Evolutionary conservation across 2,888 invertebrate genomes (phyloP), one percentile per base, ranked within the genome.

Genomic region (Ischnus inquisitorius): DNA sequence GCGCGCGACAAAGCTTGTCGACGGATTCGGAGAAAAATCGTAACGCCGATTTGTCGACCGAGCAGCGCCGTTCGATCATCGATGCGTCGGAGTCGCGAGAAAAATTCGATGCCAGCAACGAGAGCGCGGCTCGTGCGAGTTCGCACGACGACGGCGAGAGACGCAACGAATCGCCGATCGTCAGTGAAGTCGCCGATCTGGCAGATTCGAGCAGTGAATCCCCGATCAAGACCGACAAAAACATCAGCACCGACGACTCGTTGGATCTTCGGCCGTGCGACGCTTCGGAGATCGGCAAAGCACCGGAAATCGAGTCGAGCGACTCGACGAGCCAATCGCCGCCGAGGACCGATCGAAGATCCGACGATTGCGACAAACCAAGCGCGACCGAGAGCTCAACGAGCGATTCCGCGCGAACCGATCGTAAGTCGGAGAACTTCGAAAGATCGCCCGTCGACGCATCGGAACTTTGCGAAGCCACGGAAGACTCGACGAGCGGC

Each of bases 291-390:
- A 84, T 77, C 19, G 62, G 64, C 3, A 76, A 80, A 34, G 77
- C 79, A 0, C 82, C 62, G 8, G 16, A 39, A 16, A 62, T 64
- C 19, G 39, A 19, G 28, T 1, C 83, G 6, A 85, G 85, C 48
- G 82, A 84, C 48, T 54, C 69, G 54, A 84, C 81, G 2, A 84
- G 79, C 1, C 83, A 79, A 54, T 84, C 87, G 1, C 51, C 39
- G 10, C 14, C 12, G 2, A 19, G 39, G 22, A 54, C 57, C 16
- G 28, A 60, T 28, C 57, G 6, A 28, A 25, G 14, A n/a, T 28
- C 57, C 57, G 57, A 28, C 1, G 25, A 60, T 14, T 14, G 25
- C 14, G 28, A 60, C 6, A 60, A 28, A 28, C 14, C n/a, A 3
- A 4, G n/a, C 6, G 57, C 1, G 4, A 12, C 14, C 22, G 22